Conservation (phyloP, 2,888 invertebrate species). For the Watsonalla binaria region DNA sequence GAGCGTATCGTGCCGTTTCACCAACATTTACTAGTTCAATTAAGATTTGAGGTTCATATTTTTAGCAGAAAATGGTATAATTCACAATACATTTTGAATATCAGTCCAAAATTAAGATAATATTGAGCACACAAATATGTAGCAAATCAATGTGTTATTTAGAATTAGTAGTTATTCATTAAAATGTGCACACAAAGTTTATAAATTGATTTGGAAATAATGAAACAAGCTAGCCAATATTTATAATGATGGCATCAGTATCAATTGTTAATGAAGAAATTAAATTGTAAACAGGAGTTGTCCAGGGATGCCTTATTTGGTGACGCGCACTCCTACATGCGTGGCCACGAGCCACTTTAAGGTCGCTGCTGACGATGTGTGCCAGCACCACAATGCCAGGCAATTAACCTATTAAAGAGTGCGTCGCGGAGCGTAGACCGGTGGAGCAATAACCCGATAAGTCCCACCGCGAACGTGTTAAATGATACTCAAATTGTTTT, state of each 20-base stretch:
- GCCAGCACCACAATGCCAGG: constrained; percentile 75
- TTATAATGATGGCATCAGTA: constrained; percentile 3
- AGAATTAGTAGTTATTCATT: too few relatives aligned
- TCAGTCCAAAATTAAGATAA: too few relatives aligned
- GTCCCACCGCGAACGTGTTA: constrained; percentile 48
- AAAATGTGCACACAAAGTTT: neutral
- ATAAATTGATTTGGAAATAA: neutral
- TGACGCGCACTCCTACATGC: constrained; percentile 62
- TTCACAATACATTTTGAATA: too few relatives aligned
- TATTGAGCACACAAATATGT: too few relatives aligned
- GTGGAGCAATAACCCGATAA: constrained; percentile 62
- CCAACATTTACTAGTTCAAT: constrained; percentile 25
- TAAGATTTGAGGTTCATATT: neutral
- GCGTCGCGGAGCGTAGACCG: constrained; percentile 53
- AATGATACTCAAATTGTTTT: constrained; percentile 30
- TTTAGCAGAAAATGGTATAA: too few relatives aligned
- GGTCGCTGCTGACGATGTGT: constrained; percentile 71
- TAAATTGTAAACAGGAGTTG: constrained; percentile 18
- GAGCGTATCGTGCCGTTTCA: constrained; percentile 58
- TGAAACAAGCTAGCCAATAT: neutral
- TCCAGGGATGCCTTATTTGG: constrained; percentile 48
- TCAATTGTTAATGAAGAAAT: constrained; percentile 1
- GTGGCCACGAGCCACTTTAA: constrained; percentile 70
- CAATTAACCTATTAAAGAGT: constrained; percentile 76
- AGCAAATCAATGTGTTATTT: too few relatives aligned